Percentiles rank a stretch among this genome's conserved stretches.
phyloP scores from a whole-genome alignment of 2,888 invertebrate genomes.

The Drosophila prolongata region DNA sequence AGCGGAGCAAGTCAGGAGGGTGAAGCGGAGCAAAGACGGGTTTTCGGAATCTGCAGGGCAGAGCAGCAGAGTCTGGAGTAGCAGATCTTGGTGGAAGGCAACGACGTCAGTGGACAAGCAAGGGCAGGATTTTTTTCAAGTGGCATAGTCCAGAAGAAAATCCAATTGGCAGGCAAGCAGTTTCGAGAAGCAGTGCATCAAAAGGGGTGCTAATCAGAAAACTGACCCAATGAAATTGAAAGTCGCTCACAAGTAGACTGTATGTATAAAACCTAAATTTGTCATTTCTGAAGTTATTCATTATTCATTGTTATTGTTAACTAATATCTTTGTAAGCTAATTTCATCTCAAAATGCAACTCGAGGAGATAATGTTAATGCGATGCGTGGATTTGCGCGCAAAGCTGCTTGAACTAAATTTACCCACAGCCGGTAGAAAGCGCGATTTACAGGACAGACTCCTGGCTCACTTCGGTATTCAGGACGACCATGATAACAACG shows the following conservation, averaged over 20 bases:
- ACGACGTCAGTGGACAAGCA: neutral
- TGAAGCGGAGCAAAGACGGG: neutral
- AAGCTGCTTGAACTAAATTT: neutral
- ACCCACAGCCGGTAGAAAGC: neutral
- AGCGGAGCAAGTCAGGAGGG: neutral
- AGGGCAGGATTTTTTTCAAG: too few relatives aligned
- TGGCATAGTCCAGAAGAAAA: neutral
- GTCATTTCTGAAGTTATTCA: too few relatives aligned
- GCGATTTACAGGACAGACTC: neutral
- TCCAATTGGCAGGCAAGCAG: neutral
- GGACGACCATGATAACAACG: neutral
- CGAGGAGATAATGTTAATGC: neutral
- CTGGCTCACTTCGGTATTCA: neutral
- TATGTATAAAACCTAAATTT: neutral
- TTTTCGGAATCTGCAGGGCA: too few relatives aligned
- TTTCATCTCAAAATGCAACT: neutral
- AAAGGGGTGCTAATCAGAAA: neutral
- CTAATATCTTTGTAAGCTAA: neutral
- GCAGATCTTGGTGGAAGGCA: neutral
- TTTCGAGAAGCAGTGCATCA: neutral
- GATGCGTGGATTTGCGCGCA: neutral
- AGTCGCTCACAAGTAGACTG: too few relatives aligned
- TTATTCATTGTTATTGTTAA: neutral
- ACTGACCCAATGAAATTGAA: too few relatives aligned
- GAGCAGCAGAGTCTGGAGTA: too few relatives aligned